These are phyloP conservation scores for Gymnothorax reevesii DNA, from an alignment of 2,797 vertebrate genomes.

Conservation along the genomic window DNA sequence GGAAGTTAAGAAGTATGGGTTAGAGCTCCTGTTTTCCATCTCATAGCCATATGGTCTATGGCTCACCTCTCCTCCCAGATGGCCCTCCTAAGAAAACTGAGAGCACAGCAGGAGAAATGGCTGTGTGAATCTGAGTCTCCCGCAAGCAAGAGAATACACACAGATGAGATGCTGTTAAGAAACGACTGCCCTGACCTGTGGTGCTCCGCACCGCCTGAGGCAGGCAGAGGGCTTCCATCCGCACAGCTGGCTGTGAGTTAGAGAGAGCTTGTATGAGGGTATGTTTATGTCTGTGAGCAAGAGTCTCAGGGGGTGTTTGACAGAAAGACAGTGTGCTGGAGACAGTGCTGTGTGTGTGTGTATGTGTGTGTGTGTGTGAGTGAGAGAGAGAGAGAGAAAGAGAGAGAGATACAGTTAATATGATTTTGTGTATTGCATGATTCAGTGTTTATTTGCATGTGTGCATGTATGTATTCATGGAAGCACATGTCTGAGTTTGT, in stretches of 20 bases:
- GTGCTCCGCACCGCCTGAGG: background rate
- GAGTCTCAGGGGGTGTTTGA: background rate
- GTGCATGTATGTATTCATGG: too few relatives aligned
- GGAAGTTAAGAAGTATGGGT: background rate
- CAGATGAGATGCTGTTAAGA: slow-evolving; percentile 12
- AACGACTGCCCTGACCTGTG: background rate
- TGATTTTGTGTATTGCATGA: background rate
- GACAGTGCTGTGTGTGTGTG: background rate
- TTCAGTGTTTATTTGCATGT: background rate
- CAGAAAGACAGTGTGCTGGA: background rate
- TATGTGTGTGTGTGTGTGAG: background rate
- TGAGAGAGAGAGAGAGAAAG: too few relatives aligned
- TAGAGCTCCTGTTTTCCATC: background rate
- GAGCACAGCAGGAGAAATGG: background rate
- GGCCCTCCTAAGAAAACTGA: background rate
- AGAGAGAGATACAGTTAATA: too few relatives aligned
- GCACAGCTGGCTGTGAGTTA: background rate
- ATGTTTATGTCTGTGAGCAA: background rate
- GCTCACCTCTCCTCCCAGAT: slow-evolving; percentile 15
- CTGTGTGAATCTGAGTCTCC: background rate
- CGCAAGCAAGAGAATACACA: slow-evolving; percentile 1
- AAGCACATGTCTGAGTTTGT: background rate
- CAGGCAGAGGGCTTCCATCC: background rate
- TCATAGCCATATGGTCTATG: background rate
- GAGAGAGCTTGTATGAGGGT: too few relatives aligned